phyloP scores from a whole-genome alignment of 2,888 invertebrate species.

The Limnephilus auricula region DNA sequence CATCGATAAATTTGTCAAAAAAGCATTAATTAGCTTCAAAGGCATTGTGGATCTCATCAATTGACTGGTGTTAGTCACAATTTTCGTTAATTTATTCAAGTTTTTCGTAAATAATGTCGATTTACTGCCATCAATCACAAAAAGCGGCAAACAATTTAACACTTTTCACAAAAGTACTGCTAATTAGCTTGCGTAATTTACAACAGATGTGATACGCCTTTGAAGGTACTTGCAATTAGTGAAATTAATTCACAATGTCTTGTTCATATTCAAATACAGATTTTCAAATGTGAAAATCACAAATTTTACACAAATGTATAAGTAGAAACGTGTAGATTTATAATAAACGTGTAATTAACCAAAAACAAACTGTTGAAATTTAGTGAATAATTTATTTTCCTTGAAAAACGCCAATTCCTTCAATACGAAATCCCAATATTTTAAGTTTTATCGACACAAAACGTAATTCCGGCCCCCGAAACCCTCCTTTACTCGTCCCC shows the following conservation, averaged over 20 bases:
- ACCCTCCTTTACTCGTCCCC: not conserved
- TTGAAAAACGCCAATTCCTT: not conserved
- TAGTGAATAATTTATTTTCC: slow-evolving; percentile 3
- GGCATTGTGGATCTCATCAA: not conserved
- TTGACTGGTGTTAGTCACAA: not conserved
- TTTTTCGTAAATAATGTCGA: not conserved
- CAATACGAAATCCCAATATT: slow-evolving; percentile 2
- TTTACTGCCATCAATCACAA: not conserved
- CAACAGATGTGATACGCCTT: not conserved
- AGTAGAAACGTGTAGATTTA: not conserved
- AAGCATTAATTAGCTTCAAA: not conserved
- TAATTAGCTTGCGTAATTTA: too few relatives aligned
- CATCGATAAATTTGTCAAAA: not conserved
- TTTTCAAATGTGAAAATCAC: not conserved
- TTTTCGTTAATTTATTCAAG: not conserved
- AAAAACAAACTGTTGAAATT: not conserved
- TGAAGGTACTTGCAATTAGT: not conserved
- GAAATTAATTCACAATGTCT: not conserved
- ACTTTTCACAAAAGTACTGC: not conserved
- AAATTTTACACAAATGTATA: not conserved
- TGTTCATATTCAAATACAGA: not conserved
- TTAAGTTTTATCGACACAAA: slow-evolving; percentile 2
- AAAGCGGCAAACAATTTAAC: not conserved
- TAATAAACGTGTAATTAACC: not conserved
- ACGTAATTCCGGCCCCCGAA: slow-evolving; percentile 26